These are phyloP conservation scores for Melieria crassipennis DNA, from an alignment of 2,888 invertebrate species.

Conservation along the genomic window DNA sequence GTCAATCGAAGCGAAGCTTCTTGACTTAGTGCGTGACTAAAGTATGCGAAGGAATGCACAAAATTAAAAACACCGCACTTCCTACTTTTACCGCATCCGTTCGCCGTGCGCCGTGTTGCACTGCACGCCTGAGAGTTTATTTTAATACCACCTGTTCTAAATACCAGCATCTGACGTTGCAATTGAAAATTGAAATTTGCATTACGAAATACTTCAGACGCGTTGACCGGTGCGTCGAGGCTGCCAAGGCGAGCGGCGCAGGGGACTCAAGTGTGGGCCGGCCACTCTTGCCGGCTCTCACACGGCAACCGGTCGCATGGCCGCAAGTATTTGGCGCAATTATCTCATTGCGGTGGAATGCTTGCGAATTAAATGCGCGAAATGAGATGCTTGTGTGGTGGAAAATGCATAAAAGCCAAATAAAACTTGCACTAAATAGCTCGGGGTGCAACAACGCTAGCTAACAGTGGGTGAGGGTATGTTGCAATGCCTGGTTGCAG, in stretches of 20 bases:
- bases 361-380: conserved; percentile 14
- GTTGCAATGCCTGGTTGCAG: background rate
- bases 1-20: no score
- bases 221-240: background rate
- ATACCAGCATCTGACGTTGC: conserved; percentile 26
- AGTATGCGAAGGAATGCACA: no score
- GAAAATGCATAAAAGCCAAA: background rate
- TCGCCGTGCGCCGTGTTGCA: no score
- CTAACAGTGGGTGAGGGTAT: conserved; percentile 1
- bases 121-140: background rate
- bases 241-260: background rate
- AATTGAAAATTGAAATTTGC: conserved; percentile 10
- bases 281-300: background rate
- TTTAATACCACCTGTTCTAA: conserved; percentile 33
- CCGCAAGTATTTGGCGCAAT: conserved; percentile 29
- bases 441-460: conserved; percentile 6
- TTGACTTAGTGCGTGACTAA: no score
- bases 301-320: background rate
- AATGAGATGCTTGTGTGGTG: background rate
- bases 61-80: no score
- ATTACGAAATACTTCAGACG: conserved; percentile 18
- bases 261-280: background rate
- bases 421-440: conserved; percentile 22
- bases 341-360: conserved; percentile 9
- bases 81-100: no score